Conservation (phyloP, 2,888 invertebrate genomes). For the Ferdinandea cuprea region DNA sequence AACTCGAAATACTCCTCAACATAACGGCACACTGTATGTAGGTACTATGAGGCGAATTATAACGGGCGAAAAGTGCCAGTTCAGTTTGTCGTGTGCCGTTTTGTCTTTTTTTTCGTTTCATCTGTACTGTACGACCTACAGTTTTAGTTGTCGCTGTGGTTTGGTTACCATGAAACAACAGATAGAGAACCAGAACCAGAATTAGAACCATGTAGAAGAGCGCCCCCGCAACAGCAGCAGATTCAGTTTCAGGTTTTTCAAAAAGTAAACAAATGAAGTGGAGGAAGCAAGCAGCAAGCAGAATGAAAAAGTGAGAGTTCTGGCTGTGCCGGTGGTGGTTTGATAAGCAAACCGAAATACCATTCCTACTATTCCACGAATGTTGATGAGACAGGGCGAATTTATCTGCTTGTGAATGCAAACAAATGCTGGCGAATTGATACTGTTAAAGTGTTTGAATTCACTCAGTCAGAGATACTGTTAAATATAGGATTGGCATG, state of each 20-base stretch:
- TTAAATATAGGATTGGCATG: no score
- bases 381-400: slow-evolving; percentile 20
- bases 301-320: slow-evolving; percentile 60
- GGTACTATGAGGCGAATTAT: slow-evolving; percentile 60
- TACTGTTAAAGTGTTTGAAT: background rate
- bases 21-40: slow-evolving; percentile 52
- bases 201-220: slow-evolving; percentile 22
- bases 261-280: slow-evolving; percentile 55
- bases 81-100: slow-evolving; percentile 44
- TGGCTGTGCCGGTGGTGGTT: background rate
- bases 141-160: no score
- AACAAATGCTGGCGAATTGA: slow-evolving; percentile 3
- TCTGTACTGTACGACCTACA: background rate
- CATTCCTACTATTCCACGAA: no score
- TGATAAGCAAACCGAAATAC: background rate
- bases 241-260: slow-evolving; percentile 18
- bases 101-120: background rate
- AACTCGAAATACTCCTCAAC: slow-evolving; percentile 40
- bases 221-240: slow-evolving; percentile 48
- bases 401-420: background rate
- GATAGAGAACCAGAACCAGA: background rate
- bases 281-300: background rate
- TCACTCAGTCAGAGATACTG: no score
- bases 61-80: slow-evolving; percentile 44
- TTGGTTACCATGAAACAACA: background rate